A percentile compares a stretch with the other conserved stretches of the same genome.
Evolutionary conservation across 2,888 invertebrate genomes (phyloP).

Genomic region (Trileptium ribeirensis): DNA sequence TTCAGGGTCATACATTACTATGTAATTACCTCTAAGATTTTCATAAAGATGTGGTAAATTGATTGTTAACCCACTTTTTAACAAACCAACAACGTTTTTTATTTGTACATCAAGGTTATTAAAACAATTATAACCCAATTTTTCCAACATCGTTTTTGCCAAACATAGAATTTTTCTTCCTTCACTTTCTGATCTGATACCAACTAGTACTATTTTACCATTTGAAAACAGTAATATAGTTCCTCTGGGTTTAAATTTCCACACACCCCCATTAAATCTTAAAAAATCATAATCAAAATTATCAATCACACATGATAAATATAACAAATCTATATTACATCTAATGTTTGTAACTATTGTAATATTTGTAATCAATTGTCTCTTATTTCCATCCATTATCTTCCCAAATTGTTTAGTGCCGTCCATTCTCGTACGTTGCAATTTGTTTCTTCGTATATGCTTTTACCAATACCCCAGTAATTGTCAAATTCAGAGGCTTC

Average conservation of each 20-base stretch:
- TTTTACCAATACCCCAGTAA: neutral
- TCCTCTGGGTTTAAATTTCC: neutral
- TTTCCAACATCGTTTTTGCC: neutral
- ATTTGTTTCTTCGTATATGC: neutral
- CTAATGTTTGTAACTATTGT: neutral
- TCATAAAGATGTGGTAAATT: neutral
- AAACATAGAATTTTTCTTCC: neutral
- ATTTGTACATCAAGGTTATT: neutral
- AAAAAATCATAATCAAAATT: neutral
- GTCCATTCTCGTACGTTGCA: neutral
- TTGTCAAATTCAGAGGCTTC: neutral
- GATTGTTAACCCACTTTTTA: neutral
- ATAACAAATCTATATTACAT: neutral
- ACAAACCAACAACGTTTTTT: neutral
- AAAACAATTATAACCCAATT: neutral
- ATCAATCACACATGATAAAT: neutral
- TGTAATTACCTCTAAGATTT: neutral
- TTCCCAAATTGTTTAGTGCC: neutral
- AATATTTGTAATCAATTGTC: neutral
- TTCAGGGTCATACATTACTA: neutral
- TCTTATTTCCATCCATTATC: neutral
- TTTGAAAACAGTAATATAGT: neutral
- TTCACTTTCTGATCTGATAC: neutral
- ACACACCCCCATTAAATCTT: neutral
- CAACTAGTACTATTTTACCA: neutral